These are phyloP conservation scores for Rhabdomys dilectus DNA, from an alignment of 2,113 vertebrate genomes.

Conservation along the genomic window DNA sequence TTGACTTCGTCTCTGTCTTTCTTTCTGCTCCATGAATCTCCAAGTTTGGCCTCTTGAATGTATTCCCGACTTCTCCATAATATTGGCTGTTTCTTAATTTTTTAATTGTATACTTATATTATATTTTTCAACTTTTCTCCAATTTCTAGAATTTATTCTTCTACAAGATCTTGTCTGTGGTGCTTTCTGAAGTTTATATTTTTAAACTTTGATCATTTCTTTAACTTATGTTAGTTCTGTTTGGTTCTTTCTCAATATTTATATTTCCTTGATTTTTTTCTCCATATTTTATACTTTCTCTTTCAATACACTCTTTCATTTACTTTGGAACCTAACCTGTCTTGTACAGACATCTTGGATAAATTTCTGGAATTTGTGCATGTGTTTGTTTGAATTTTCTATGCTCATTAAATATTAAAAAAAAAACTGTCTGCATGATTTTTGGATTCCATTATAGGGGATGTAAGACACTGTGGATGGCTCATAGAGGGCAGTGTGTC, in stretches of 20 bases:
- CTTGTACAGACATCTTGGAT: background rate
- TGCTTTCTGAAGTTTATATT: background rate
- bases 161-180: background rate
- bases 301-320: background rate
- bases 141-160: background rate
- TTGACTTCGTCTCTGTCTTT: background rate
- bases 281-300: background rate
- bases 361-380: background rate
- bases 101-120: background rate
- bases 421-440: background rate
- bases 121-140: background rate
- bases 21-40: background rate
- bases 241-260: background rate
- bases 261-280: background rate
- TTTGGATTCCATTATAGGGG: background rate
- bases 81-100: background rate
- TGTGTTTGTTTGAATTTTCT: background rate
- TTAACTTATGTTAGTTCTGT: background rate
- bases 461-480: background rate
- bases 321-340: background rate
- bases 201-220: background rate
- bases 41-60: background rate
- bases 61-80: background rate
- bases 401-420: background rate
- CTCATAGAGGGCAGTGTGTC: background rate